These are phyloP conservation scores for Helostoma temminkii DNA, from an alignment of 2,797 vertebrate genomes.

Conservation along the genomic window DNA sequence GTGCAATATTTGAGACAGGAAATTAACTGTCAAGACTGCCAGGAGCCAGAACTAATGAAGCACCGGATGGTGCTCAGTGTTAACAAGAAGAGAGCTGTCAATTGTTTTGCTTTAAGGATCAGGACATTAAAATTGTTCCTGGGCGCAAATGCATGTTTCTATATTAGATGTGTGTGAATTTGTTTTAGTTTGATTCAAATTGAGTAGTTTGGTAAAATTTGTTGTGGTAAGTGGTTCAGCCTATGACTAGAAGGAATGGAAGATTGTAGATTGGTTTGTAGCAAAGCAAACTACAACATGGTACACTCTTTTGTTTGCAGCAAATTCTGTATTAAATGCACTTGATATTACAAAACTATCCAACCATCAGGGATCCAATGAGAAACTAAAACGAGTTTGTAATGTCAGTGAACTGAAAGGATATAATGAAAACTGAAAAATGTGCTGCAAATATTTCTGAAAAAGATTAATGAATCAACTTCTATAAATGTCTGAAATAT, in stretches of 20 bases:
- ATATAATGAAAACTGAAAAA: background rate
- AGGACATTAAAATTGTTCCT: background rate
- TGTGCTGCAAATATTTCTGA: background rate
- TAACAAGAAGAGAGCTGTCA: slow-evolving; percentile 3
- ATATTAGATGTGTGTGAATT: too few relatives aligned
- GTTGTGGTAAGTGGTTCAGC: too few relatives aligned
- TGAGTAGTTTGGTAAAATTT: too few relatives aligned
- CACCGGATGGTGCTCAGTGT: slow-evolving; percentile 3
- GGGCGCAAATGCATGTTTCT: too few relatives aligned
- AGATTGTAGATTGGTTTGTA: too few relatives aligned
- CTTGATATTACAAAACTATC: background rate
- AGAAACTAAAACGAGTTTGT: background rate
- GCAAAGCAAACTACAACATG: too few relatives aligned
- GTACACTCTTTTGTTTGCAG: background rate
- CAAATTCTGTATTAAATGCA: background rate
- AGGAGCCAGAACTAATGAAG: slow-evolving; percentile 34
- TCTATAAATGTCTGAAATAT: background rate
- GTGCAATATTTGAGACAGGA: slow-evolving; percentile 10
- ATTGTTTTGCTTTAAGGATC: background rate
- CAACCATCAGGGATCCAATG: background rate
- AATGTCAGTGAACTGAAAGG: background rate
- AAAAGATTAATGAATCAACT: background rate
- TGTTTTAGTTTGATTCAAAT: background rate
- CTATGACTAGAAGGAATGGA: too few relatives aligned
- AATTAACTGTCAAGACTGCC: slow-evolving; percentile 19